Evolutionary conservation across 2,797 vertebrate genomes (phyloP).

Genomic region (Mustela erminea): DNA sequence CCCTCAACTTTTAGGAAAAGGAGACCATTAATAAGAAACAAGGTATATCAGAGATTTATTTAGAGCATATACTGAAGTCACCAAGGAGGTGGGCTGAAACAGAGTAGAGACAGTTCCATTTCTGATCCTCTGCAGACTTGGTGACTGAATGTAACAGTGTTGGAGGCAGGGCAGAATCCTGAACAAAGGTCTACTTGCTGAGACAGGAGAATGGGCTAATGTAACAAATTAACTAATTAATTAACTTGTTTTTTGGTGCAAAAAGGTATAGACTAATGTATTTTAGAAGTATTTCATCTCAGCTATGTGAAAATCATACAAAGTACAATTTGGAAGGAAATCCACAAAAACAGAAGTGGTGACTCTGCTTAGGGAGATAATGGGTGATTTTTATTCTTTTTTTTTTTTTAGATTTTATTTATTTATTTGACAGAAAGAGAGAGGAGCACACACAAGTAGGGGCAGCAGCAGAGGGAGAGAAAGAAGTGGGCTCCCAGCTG

Average conservation of each 20-base stretch:
- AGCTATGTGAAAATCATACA: not conserved
- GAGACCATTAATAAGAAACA: not conserved
- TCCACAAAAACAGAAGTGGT: not conserved
- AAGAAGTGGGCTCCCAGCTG: too few relatives aligned
- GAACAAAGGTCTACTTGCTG: not conserved
- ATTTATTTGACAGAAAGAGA: too few relatives aligned
- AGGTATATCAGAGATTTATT: not conserved
- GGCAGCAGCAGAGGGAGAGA: too few relatives aligned
- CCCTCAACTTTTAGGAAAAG: not conserved
- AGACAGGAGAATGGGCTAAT: not conserved
- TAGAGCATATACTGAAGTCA: not conserved
- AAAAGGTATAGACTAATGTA: not conserved
- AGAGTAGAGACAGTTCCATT: not conserved
- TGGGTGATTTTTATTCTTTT: not conserved
- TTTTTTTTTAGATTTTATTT: too few relatives aligned
- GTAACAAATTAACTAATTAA: not conserved
- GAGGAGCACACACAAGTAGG: too few relatives aligned
- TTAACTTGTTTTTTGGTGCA: not conserved
- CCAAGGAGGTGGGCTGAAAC: accelerated
- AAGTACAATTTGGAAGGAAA: not conserved
- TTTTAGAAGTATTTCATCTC: not conserved
- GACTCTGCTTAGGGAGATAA: not conserved
- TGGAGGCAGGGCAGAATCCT: accelerated
- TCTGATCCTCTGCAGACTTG: not conserved
- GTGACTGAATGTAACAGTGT: not conserved